Evolutionary conservation across 2,113 vertebrate species (phyloP).

Genomic region (Podarcis raffonei): DNA sequence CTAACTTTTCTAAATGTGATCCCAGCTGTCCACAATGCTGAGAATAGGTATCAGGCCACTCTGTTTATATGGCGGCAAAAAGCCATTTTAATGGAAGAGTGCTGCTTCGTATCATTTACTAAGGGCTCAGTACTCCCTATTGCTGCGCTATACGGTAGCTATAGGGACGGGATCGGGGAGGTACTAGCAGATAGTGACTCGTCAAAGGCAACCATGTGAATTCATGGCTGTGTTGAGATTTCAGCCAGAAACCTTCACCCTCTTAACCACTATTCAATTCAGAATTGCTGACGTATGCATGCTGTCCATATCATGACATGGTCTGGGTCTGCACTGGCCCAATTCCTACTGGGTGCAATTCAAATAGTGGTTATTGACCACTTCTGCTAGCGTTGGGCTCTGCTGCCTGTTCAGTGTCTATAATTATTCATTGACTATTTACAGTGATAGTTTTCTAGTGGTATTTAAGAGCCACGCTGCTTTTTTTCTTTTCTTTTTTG

Average conservation of each 20-base stretch:
- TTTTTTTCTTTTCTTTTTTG: constrained; percentile 29
- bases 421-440: constrained; percentile 32
- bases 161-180: neutral
- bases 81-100: neutral
- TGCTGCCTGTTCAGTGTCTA: constrained; percentile 31
- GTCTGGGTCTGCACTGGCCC: neutral
- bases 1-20: neutral
- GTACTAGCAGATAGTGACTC: neutral
- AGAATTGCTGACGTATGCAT: neutral
- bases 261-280: neutral
- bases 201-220: neutral
- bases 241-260: neutral
- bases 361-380: neutral
- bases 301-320: neutral
- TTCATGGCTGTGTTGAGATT: neutral
- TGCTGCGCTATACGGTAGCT: neutral
- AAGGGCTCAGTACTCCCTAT: neutral
- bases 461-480: neutral
- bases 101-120: neutral
- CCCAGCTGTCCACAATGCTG: neutral
- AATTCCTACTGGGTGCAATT: neutral
- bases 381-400: constrained; percentile 30
- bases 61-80: neutral
- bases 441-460: constrained; percentile 44
- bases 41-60: neutral